These are phyloP conservation scores for Meta bourneti DNA, from an alignment of 2,888 invertebrate genomes.

Conservation along the genomic window DNA sequence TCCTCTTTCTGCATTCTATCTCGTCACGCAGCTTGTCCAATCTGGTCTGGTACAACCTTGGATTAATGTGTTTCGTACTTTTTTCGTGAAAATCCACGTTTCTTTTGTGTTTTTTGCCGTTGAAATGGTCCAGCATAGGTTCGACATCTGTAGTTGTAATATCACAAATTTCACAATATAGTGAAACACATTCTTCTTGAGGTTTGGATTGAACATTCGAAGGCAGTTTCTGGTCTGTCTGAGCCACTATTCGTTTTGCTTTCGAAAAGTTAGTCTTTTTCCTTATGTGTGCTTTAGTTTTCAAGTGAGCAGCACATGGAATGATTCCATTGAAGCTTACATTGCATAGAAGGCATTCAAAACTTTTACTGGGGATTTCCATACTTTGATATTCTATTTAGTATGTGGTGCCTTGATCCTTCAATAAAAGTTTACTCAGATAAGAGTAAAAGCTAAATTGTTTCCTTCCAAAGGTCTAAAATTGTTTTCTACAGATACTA, in stretches of 20 bases:
- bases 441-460: too few species aligned
- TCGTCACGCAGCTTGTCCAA: neutral
- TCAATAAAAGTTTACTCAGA: too few species aligned
- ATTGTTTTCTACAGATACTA: too few species aligned
- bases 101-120: constrained; percentile 35
- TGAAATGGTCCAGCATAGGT: constrained; percentile 38
- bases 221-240: neutral
- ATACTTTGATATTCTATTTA: too few species aligned
- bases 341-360: neutral
- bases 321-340: neutral
- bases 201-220: neutral
- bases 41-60: neutral
- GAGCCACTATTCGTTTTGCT: neutral
- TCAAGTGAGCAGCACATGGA: neutral
- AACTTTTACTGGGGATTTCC: neutral
- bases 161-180: constrained; percentile 61
- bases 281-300: neutral
- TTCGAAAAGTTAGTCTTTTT: neutral
- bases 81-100: neutral
- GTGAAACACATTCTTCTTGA: neutral
- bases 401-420: too few species aligned
- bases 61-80: constrained; percentile 1
- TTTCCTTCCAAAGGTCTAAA: too few species aligned
- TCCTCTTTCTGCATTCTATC: neutral
- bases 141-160: constrained; percentile 46